Conservation (phyloP, 2,113 vertebrate species). For the Crypturellus undulatus region DNA sequence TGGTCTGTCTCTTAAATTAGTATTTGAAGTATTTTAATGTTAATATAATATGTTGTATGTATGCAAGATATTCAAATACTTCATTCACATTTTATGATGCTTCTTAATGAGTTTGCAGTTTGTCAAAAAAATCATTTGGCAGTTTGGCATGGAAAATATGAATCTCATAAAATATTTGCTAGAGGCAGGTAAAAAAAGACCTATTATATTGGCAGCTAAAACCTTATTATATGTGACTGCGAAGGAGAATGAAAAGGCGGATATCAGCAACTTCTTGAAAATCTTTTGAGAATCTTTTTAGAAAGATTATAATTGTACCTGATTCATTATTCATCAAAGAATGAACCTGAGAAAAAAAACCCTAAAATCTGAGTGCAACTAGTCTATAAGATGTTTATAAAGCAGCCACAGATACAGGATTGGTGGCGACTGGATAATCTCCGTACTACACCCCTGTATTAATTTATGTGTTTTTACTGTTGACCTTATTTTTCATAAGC, state of each 20-base stretch:
- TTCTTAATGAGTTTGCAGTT: background rate
- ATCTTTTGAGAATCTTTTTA: too few relatives aligned
- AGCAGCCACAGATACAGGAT: background rate
- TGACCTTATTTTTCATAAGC: background rate
- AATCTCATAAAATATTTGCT: background rate
- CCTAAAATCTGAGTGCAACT: background rate
- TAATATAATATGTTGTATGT: background rate
- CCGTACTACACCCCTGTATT: background rate
- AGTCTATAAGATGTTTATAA: constrained; percentile 7
- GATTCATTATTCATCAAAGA: constrained; percentile 59
- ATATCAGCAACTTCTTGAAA: constrained; percentile 9
- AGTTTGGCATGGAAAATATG: background rate
- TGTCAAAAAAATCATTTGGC: background rate
- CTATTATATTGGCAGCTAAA: background rate
- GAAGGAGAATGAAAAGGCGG: background rate
- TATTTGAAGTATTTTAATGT: background rate
- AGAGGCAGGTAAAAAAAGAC: background rate
- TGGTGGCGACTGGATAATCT: background rate
- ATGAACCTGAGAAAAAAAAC: background rate
- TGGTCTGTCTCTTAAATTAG: background rate
- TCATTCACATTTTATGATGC: background rate
- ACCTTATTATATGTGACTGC: background rate
- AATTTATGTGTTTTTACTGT: background rate
- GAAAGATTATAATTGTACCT: background rate
- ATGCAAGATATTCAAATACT: background rate